phyloP scores from a whole-genome alignment of 1,140 invertebrate species.

The Atta cephalotes region DNA sequence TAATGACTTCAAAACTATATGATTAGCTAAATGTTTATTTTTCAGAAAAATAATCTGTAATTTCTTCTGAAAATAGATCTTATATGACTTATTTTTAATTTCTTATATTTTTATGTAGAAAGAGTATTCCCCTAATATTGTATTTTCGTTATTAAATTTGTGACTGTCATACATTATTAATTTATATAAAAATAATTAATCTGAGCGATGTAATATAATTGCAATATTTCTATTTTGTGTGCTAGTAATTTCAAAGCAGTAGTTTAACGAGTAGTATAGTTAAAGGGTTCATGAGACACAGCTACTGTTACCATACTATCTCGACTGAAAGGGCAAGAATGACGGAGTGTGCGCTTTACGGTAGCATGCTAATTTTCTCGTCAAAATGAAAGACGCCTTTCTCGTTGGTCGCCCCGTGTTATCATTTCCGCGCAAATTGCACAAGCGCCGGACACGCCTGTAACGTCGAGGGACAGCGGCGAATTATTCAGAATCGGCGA shows the following conservation, averaged over 20 bases:
- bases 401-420: constrained; percentile 47
- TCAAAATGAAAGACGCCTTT: constrained; percentile 46
- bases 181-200: constrained; percentile 15
- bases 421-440: constrained; percentile 47
- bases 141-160: background rate
- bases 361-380: constrained; percentile 53
- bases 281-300: constrained; percentile 24
- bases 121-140: background rate
- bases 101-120: background rate
- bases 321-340: constrained; percentile 25
- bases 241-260: background rate
- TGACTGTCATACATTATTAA: background rate
- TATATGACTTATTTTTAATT: background rate
- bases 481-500: constrained; percentile 60
- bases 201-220: background rate
- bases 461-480: constrained; percentile 46
- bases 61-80: background rate
- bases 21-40: background rate
- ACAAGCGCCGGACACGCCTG: constrained; percentile 3
- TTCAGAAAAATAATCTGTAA: background rate
- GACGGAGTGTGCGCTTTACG: constrained; percentile 43
- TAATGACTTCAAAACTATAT: background rate
- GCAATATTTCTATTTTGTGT: constrained; percentile 7
- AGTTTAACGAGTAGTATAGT: background rate
- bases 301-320: background rate